Percentiles rank a stretch among this genome's conserved stretches.
These are phyloP conservation scores for Oxystoma pomonae DNA, from an alignment of 2,888 invertebrate genomes.

Conservation along the genomic window DNA sequence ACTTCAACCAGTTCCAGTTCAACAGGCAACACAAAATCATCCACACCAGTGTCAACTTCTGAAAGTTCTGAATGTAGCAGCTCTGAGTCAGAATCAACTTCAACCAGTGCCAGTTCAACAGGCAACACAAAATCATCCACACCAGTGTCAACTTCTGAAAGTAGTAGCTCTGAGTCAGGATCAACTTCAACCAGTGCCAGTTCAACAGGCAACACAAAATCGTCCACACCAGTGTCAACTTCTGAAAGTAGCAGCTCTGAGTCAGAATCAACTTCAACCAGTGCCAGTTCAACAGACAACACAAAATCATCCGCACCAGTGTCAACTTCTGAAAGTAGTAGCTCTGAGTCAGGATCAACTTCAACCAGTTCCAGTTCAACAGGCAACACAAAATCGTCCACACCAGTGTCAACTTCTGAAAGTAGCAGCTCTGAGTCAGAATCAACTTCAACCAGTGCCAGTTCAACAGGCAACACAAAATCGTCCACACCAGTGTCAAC, in stretches of 20 bases:
- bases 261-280: background rate
- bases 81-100: background rate
- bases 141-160: no score
- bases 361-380: background rate
- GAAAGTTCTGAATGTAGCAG: background rate
- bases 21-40: background rate
- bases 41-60: background rate
- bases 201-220: background rate
- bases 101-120: background rate
- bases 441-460: background rate
- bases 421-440: background rate
- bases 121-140: background rate
- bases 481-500: background rate
- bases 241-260: background rate
- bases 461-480: background rate
- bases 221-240: background rate
- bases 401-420: background rate
- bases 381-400: background rate
- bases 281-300: background rate
- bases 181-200: background rate
- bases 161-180: background rate
- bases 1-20: background rate
- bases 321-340: background rate
- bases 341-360: background rate
- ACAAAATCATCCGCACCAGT: background rate